These are phyloP conservation scores for Rhagium mordax DNA, from an alignment of 2,888 invertebrate genomes.

Conservation along the genomic window DNA sequence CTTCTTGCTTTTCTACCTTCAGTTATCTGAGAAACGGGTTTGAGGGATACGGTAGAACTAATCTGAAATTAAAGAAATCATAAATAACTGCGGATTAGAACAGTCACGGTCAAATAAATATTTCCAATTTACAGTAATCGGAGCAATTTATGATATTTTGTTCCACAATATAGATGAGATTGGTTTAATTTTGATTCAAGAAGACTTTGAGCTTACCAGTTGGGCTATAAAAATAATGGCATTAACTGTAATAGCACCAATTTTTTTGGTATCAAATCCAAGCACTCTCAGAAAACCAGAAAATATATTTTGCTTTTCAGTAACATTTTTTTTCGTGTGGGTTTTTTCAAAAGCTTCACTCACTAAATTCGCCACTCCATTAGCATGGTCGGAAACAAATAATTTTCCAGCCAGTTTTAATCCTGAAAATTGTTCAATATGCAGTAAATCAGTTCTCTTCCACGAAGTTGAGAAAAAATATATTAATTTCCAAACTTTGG, in stretches of 20 bases:
- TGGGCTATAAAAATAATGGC: conserved; percentile 88
- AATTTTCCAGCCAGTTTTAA: conserved; percentile 71
- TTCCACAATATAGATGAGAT: too few species aligned
- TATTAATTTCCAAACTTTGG: too few species aligned
- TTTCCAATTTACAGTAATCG: too few species aligned
- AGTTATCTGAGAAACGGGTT: conserved; percentile 67
- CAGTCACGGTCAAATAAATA: too few species aligned
- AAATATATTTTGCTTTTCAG: conserved; percentile 64
- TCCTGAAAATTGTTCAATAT: conserved; percentile 61
- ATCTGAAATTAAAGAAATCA: conserved; percentile 71
- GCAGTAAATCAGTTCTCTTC: too few species aligned
- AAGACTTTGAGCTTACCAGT: conserved; percentile 74
- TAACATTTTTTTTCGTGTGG: conserved; percentile 42
- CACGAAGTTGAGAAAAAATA: too few species aligned
- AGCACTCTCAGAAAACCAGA: conserved; percentile 78
- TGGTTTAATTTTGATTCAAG: not conserved
- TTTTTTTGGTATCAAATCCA: conserved; percentile 83
- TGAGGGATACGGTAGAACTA: conserved; percentile 72
- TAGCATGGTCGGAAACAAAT: conserved; percentile 70
- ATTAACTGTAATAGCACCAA: conserved; percentile 87
- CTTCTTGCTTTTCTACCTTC: conserved; percentile 55
- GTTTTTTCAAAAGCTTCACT: conserved; percentile 71
- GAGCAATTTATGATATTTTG: not conserved
- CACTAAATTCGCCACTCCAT: conserved; percentile 76
- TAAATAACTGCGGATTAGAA: too few species aligned